Conservation (phyloP, 2,113 vertebrate species). For the Seriola aureovittata region DNA sequence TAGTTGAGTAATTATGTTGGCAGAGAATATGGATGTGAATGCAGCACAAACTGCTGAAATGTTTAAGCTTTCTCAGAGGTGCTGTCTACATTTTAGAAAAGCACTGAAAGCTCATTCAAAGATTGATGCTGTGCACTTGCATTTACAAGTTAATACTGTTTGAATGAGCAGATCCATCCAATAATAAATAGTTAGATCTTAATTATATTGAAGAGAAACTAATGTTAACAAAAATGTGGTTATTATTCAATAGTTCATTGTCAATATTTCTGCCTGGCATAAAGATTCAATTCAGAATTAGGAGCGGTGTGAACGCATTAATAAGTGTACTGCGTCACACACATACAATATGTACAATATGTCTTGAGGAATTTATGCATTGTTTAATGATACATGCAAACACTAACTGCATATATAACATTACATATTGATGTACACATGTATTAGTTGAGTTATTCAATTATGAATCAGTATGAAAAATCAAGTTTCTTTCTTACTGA, state of each 20-base stretch:
- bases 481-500: neutral
- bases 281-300: neutral
- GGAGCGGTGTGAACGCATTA: neutral
- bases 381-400: neutral
- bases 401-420: neutral
- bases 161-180: too few relatives aligned
- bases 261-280: neutral
- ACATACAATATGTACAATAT: neutral
- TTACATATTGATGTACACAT: neutral
- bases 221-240: neutral
- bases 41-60: too few relatives aligned
- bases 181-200: too few relatives aligned
- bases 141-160: too few relatives aligned
- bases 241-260: neutral
- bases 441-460: neutral
- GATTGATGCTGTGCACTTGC: too few relatives aligned
- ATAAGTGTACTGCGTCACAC: too few relatives aligned
- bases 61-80: too few relatives aligned
- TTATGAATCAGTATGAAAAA: neutral
- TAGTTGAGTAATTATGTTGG: too few relatives aligned
- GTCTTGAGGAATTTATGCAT: too few relatives aligned
- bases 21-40: too few relatives aligned
- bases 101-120: too few relatives aligned
- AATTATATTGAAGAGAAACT: neutral
- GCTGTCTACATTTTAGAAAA: too few relatives aligned